Evolutionary conservation across 2,113 vertebrate species (phyloP), one percentile per base, ranked within the genome.

Genomic region (Actinemys pallida): DNA sequence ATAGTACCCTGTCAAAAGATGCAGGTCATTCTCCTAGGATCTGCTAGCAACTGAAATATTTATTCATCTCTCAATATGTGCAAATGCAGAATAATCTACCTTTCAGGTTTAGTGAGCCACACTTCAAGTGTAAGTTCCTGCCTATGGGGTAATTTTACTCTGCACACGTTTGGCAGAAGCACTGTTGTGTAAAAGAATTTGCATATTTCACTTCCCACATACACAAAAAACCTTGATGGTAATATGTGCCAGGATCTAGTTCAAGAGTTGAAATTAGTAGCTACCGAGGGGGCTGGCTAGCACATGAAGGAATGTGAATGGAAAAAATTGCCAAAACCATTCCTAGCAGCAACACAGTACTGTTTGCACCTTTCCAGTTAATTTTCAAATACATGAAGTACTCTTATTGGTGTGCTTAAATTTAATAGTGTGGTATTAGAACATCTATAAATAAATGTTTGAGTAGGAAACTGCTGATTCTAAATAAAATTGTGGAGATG

Each of bases 221-320:
- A 29, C 87, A 56, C 39, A 81, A 49, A 84, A 95, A 83, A 49
- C 90, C 83, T 84, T 81, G 83, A 17, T 84, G 22, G 8, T 24
- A 78, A 8, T 79, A 9, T 53, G 7, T 53, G 65, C 88, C 90
- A 93, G 92, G 86, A 84, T 91, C 79, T 86, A 39, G 69, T 90
- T 92, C 76, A 82, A 86, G 83, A 92, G 79, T 90, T 57, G 88
- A 95, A 93, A 72, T 91, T 89, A 95, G 69, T 83, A 39, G 1
- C 93, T 92, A 27, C 62, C 39, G 69, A 91, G 90, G 69, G 31
- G 69, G 79, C 75, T 94, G 85, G 95, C 96, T 97, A 56, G 49
- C 81, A 81, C 53, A 78, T 89, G 95, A 97, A 93, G 95, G 93
- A 95, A 11, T 97, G 94, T 97, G 95, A 98, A 90, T 89, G 88